Base-by-base conservation (phyloP, 1,140 invertebrate species). In the Zaprionus capensis region DNA sequence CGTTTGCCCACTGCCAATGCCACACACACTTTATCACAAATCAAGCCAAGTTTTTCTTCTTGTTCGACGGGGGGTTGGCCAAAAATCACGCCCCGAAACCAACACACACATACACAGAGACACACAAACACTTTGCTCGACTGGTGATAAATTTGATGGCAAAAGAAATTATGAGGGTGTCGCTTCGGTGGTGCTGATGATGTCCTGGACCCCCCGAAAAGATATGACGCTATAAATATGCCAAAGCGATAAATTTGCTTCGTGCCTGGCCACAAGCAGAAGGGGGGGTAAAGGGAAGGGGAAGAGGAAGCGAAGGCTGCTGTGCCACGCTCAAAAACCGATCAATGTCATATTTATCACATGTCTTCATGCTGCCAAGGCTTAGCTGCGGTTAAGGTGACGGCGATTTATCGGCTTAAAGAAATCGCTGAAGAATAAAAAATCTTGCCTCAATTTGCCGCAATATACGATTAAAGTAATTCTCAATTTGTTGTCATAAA, bases 311-410 rank as follows among this genome's bases (percentile, higher is more conserved):
- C 9, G 36, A 46, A 46, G 58, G 41, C 57, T 44, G 31, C 73
- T 80, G 26, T 28, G 26, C 26, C 26, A 28, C 26, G 84, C 81
- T 90, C 86, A 91, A 90, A 90, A 85, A 90, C 88, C 82, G 82
- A 90, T 90, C 85, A 90, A 90, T 90, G 86, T 83, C 85, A 90
- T 90, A 90, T 90, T 90, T 91, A 90, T 90, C 85, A 87, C 76
- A 76, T 82, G 81, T 85, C 69, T 74, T 69, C 51, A 49, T 38
- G 53, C 49, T 24, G 53, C 36, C 9, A 34, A 36, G 55, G 49
- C 64, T 82, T 66, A 68, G 57, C 17, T 53, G 38, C n/a, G 41
- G 78, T 74, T 78, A 34, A 69, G 15, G 31, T 65, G 41, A 15
- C 46, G 28, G 11, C 46, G 65, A 74, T 78, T 80, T 80, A 61